These are phyloP conservation scores for Astropecten irregularis DNA, from an alignment of 53 echinoderm and acorn worm genomes.

Conservation along the genomic window DNA sequence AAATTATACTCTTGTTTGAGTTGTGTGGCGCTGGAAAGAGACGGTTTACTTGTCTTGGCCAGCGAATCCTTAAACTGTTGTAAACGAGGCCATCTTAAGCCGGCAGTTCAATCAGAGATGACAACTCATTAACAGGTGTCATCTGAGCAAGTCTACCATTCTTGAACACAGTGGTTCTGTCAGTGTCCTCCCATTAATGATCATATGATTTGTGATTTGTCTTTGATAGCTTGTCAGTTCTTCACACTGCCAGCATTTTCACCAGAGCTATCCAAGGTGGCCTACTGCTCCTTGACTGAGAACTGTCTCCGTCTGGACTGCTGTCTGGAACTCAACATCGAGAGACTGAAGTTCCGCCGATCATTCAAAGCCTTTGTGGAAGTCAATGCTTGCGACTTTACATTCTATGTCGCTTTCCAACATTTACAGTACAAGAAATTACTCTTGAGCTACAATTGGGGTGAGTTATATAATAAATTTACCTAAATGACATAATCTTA, in stretches of 20 bases:
- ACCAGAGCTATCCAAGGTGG: neutral
- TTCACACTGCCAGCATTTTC: constrained; percentile 24
- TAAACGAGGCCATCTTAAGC: too few species aligned
- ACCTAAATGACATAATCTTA: too few species aligned
- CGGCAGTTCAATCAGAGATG: too few species aligned
- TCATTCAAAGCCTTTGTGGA: constrained; percentile 41
- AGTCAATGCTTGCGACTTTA: constrained; percentile 38
- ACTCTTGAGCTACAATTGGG: constrained; percentile 40
- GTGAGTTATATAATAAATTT: too few species aligned
- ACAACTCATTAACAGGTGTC: too few species aligned
- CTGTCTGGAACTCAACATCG: constrained; percentile 32
- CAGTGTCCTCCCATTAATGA: too few species aligned
- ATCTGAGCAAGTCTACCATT: too few species aligned
- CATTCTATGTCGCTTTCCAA: constrained; percentile 20
- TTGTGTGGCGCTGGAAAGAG: too few species aligned
- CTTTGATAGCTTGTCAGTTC: constrained; percentile 11
- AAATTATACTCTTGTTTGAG: too few species aligned
- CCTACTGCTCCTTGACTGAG: constrained; percentile 40
- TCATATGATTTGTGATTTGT: too few species aligned
- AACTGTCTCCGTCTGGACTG: constrained; percentile 46
- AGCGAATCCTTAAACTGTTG: too few species aligned
- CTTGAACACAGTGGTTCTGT: too few species aligned
- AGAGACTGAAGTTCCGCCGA: constrained; percentile 5
- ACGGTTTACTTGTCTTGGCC: neutral
- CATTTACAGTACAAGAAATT: constrained; percentile 15